These are phyloP conservation scores for Garrulus glandarius DNA, from an alignment of 2,797 vertebrate genomes.

Conservation along the genomic window DNA sequence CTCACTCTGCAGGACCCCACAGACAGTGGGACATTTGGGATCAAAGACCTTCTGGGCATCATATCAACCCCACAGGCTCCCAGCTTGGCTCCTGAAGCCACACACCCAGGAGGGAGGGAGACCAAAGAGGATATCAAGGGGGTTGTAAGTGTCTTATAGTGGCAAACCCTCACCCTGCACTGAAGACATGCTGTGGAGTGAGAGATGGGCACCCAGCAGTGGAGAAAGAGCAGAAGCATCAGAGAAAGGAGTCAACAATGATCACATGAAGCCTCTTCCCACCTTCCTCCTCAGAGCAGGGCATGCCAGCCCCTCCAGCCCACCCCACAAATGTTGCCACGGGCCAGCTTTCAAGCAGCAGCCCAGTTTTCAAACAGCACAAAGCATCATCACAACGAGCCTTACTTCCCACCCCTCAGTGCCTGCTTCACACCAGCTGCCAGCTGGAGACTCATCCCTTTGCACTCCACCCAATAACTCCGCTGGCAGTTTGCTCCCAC, in stretches of 20 bases:
- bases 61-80: neutral
- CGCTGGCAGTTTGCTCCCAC: neutral
- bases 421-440: neutral
- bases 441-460: neutral
- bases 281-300: neutral
- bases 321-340: neutral
- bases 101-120: neutral
- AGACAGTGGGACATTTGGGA: neutral
- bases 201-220: neutral
- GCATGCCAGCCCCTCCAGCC: neutral
- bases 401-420: neutral
- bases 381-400: neutral
- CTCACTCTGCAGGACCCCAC: neutral
- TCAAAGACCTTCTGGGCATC: neutral
- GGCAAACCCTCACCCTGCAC: neutral
- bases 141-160: accelerated
- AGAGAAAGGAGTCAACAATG: neutral
- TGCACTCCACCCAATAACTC: neutral
- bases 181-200: neutral
- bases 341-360: neutral
- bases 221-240: neutral
- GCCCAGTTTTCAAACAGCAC: neutral
- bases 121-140: neutral
- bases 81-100: neutral
- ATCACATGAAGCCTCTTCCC: neutral